Evolutionary conservation across 2,888 invertebrate species (phyloP).

Genomic region (Chromoteleia sp.): DNA sequence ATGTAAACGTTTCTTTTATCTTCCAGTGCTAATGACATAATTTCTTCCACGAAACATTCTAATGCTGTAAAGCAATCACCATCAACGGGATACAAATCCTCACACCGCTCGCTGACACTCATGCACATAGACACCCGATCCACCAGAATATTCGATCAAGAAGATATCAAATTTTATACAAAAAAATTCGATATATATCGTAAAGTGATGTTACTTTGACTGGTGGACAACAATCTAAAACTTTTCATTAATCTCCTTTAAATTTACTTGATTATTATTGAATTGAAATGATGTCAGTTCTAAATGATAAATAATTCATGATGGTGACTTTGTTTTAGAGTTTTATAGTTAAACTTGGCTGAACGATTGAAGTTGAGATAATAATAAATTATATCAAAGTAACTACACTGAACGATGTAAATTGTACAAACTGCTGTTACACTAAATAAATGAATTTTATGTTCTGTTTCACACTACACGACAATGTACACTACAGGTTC

Average conservation of each 20-base stretch:
- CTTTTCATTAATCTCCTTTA: neutral
- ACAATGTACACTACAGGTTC: conserved; percentile 17
- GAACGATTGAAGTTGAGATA: conserved; percentile 8
- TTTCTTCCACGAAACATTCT: conserved; percentile 43
- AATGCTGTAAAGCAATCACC: conserved; percentile 46
- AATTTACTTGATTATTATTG: neutral
- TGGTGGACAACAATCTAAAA: conserved; percentile 14
- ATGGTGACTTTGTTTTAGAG: conserved; percentile 16
- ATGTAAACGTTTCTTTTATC: conserved; percentile 34
- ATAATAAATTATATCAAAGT: conserved; percentile 24
- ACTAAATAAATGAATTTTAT: neutral
- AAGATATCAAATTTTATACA: conserved; percentile 35
- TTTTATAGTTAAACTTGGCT: neutral
- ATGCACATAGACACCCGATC: conserved; percentile 30
- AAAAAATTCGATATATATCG: conserved; percentile 13
- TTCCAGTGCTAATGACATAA: conserved; percentile 56
- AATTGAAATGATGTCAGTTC: neutral
- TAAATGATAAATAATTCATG: neutral
- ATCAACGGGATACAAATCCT: conserved; percentile 44
- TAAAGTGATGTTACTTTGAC: conserved; percentile 55
- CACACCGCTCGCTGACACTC: conserved; percentile 44
- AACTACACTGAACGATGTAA: conserved; percentile 2
- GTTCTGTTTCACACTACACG: conserved; percentile 1
- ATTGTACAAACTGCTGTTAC: neutral
- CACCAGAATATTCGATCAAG: conserved; percentile 45